Evolutionary conservation across 2,113 vertebrate species (phyloP), one percentile per base, ranked within the genome.

Genomic region (Embiotoca jacksoni): DNA sequence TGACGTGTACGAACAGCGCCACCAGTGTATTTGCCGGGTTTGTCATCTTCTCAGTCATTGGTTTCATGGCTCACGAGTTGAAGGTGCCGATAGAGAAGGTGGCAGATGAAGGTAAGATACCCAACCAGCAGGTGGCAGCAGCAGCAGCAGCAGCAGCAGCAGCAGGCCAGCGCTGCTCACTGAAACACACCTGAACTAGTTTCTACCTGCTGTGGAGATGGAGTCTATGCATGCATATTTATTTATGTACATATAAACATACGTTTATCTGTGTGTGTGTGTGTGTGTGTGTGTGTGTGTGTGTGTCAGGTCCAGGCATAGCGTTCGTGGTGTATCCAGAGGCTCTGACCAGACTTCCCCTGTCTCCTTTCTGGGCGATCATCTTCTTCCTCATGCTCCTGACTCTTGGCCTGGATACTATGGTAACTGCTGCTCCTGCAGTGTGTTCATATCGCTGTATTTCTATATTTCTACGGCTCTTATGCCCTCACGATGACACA

Each of bases 311-410:
- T 75, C 98, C 98, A 63, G 98, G 98, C 36, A 99, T 99, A 84
- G 98, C 98, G 0, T 99, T 99, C 0, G 98, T 99, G 72, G 98
- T 99, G 78, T 99, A 99, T 78, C 98, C 98, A 0, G 98, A 99
- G 93, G 98, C 98, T 75, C 94, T 99, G 83, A 99, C 98, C 56
- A 95, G 98, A 91, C 95, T 99, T 78, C 98, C 98, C 0, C 94
- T 99, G 52, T 99, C 98, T 89, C 98, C 98, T 0, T 99, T 99
- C 91, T 99, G 98, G 98, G 97, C 98, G 59, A 98, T 99, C 85
- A 99, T 99, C 88, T 99, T 99, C 92, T 99, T 99, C 92, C 94
- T 99, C 89, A 99, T 99, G 98, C 96, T 99, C 46, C 95, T 99
- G 65, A 99, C 98, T 0, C 97, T 99, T 68, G 98, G 98, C 55